Evolutionary conservation across 2,113 vertebrate genomes (phyloP).

Genomic region (Smithornis capensis): DNA sequence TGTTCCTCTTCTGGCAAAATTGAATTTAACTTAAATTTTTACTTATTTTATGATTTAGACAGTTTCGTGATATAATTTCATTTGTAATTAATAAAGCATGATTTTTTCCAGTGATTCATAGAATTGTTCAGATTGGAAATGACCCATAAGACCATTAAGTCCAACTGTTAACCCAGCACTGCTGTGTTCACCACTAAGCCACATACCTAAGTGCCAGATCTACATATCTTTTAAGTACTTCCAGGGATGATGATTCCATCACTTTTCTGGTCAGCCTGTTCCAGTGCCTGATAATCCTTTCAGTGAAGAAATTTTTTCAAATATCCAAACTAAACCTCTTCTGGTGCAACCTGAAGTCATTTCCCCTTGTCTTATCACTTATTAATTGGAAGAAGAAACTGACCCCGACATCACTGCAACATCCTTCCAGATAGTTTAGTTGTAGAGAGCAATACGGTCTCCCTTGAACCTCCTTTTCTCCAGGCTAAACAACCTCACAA

Average conservation of each 20-base stretch:
- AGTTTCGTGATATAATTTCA: neutral
- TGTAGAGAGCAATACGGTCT: neutral
- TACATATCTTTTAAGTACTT: neutral
- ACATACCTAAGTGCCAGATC: no score
- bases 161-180: neutral
- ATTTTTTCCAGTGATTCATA: neutral
- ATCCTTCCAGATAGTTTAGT: neutral
- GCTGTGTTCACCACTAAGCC: neutral
- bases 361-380: neutral
- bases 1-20: neutral
- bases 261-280: neutral
- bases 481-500: neutral
- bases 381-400: neutral
- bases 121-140: neutral
- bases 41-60: neutral
- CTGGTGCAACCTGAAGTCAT: neutral
- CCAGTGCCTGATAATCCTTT: neutral
- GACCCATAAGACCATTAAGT: neutral
- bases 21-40: neutral
- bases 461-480: neutral
- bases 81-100: neutral
- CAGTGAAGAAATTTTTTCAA: neutral
- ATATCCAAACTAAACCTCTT: neutral
- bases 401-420: neutral
- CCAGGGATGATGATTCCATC: no score